These are phyloP conservation scores for Trichonephila inaurata DNA, from an alignment of 1,140 invertebrate species.

Conservation along the genomic window DNA sequence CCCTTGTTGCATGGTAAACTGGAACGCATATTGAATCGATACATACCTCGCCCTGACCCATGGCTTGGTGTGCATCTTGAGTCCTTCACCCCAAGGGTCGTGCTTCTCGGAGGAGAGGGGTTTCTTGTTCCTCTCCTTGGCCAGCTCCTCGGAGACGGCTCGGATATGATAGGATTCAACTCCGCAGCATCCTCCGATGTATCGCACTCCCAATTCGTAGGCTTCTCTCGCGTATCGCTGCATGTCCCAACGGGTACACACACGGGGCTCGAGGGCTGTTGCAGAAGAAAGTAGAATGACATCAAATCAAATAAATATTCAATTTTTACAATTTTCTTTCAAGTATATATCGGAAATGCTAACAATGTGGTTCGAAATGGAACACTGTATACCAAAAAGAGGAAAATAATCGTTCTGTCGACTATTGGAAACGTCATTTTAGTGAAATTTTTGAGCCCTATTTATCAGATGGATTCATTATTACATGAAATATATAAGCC, in stretches of 20 bases:
- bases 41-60: conserved; percentile 81
- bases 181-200: conserved; percentile 82
- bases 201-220: conserved; percentile 81
- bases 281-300: not conserved
- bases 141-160: conserved; percentile 81
- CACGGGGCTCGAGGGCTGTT: conserved; percentile 80
- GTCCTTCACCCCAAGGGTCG: conserved; percentile 80
- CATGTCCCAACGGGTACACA: conserved; percentile 81
- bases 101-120: conserved; percentile 81
- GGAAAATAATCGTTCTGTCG: too few species aligned
- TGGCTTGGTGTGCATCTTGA: conserved; percentile 81
- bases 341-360: too few species aligned
- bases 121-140: conserved; percentile 79
- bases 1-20: too few species aligned
- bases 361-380: too few species aligned
- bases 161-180: conserved; percentile 82
- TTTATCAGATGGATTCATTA: too few species aligned
- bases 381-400: too few species aligned
- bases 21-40: too few species aligned
- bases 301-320: not conserved
- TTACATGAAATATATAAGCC: too few species aligned
- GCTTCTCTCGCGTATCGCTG: conserved; percentile 81
- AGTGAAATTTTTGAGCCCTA: too few species aligned
- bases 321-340: too few species aligned
- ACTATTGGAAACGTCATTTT: too few species aligned